These are phyloP conservation scores for Echinops telfairi DNA, from an alignment of 2,113 vertebrate genomes.

Conservation along the genomic window DNA sequence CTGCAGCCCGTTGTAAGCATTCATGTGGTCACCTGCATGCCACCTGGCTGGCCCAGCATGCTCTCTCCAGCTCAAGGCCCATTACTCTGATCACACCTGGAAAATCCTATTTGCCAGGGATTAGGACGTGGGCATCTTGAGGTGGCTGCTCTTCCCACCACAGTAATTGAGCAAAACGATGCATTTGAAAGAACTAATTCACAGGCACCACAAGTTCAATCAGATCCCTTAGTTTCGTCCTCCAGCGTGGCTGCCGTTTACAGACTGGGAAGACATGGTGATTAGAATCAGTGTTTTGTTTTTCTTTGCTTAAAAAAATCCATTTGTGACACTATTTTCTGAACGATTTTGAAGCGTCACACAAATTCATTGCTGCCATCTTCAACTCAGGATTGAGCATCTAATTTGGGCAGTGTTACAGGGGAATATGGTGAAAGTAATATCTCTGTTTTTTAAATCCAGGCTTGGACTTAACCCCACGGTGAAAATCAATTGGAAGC, in stretches of 20 bases:
- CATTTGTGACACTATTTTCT: not conserved
- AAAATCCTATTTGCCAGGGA: not conserved
- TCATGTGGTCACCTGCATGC: not conserved
- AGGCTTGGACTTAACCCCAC: conserved; percentile 82
- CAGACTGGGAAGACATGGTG: not conserved
- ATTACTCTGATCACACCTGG: fast-evolving
- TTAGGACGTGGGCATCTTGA: fast-evolving
- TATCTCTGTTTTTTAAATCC: conserved; percentile 42
- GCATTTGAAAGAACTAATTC: not conserved
- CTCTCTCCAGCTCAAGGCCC: not conserved
- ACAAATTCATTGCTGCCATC: not conserved
- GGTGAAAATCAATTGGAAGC: conserved; percentile 82
- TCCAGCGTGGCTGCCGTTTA: fast-evolving
- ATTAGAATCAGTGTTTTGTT: not conserved
- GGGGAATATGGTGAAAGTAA: not conserved
- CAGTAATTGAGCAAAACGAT: not conserved
- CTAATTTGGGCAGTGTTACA: not conserved
- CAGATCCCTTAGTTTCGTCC: not conserved
- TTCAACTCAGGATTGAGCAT: not conserved
- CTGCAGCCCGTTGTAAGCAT: not conserved
- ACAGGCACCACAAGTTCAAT: not conserved
- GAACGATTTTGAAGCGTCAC: conserved; percentile 39
- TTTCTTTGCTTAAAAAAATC: conserved; percentile 6
- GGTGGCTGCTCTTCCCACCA: not conserved
- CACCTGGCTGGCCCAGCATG: fast-evolving